phyloP scores from a whole-genome alignment of 2,888 invertebrate species.

The Luperina nickerlii region DNA sequence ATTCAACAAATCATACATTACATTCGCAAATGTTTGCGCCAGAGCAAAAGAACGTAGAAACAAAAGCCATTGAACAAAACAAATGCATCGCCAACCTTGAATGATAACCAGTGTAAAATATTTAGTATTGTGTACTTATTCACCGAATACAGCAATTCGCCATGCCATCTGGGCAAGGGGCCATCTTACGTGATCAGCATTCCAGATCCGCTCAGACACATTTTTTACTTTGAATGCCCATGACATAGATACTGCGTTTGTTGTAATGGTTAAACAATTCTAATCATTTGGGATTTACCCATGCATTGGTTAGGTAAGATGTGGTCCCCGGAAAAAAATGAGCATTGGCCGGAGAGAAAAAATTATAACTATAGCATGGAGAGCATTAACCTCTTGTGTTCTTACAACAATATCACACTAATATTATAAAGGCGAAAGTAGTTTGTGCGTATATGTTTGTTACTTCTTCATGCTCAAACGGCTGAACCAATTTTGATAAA shows the following conservation, averaged over 20 bases:
- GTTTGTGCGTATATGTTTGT: no score
- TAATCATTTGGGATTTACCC: conserved; percentile 9
- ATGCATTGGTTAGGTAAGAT: neutral
- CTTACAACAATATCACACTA: neutral
- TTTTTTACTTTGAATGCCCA: conserved; percentile 48
- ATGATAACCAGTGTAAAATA: conserved; percentile 33
- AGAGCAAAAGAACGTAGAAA: conserved; percentile 20
- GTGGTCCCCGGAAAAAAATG: neutral
- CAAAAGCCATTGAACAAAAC: conserved; percentile 30
- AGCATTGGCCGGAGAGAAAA: neutral
- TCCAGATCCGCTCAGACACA: conserved; percentile 18
- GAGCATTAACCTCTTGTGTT: no score
- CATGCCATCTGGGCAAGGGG: conserved; percentile 47
- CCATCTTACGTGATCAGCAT: conserved; percentile 57
- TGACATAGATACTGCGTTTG: conserved; percentile 48
- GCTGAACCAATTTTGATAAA: no score
- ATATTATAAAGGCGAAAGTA: no score
- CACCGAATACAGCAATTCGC: conserved; percentile 56
- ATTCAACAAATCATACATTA: conserved; percentile 2
- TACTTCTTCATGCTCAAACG: no score
- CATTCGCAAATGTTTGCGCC: neutral
- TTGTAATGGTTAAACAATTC: conserved; percentile 20
- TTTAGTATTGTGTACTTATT: conserved; percentile 52
- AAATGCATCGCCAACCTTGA: conserved; percentile 46
- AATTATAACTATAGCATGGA: no score